These are phyloP conservation scores for Calephelis nemesis DNA, from an alignment of 1,140 invertebrate species.

Conservation along the genomic window DNA sequence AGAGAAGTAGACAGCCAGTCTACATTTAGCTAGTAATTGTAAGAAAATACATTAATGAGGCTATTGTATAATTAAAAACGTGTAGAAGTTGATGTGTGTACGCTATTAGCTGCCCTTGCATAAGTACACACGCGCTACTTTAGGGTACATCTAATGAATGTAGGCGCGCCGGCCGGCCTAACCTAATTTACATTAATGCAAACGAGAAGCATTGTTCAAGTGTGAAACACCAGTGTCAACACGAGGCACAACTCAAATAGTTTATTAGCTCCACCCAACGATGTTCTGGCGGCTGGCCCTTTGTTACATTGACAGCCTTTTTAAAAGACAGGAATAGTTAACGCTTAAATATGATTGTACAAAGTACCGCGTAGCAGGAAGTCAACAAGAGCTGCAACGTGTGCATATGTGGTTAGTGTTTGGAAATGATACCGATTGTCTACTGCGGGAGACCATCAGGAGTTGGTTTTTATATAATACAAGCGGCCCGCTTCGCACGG, in stretches of 20 bases:
- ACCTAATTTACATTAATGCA: conserved; percentile 79
- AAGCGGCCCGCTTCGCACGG: too few relatives aligned
- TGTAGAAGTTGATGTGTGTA: conserved; percentile 51
- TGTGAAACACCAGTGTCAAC: conserved; percentile 78
- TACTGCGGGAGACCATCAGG: not conserved
- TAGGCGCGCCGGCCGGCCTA: conserved; percentile 71
- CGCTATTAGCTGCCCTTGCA: conserved; percentile 58
- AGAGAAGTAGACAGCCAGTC: too few relatives aligned
- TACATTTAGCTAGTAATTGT: not conserved
- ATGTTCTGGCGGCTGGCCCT: conserved; percentile 63
- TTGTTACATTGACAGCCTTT: conserved; percentile 66
- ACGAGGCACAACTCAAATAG: conserved; percentile 74
- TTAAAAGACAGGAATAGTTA: conserved; percentile 66
- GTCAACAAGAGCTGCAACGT: conserved; percentile 3
- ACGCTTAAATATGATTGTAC: conserved; percentile 46
- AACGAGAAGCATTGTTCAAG: conserved; percentile 77
- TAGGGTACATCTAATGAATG: conserved; percentile 69
- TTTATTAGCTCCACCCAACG: conserved; percentile 75
- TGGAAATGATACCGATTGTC: not conserved
- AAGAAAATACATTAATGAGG: not conserved
- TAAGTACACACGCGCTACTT: conserved; percentile 67
- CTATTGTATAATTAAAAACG: conserved; percentile 17
- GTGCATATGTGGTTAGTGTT: not conserved
- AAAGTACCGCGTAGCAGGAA: conserved; percentile 18
- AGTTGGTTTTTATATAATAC: too few relatives aligned